phyloP scores from a whole-genome alignment of 2,888 invertebrate species.

The Terebella lapidaria region DNA sequence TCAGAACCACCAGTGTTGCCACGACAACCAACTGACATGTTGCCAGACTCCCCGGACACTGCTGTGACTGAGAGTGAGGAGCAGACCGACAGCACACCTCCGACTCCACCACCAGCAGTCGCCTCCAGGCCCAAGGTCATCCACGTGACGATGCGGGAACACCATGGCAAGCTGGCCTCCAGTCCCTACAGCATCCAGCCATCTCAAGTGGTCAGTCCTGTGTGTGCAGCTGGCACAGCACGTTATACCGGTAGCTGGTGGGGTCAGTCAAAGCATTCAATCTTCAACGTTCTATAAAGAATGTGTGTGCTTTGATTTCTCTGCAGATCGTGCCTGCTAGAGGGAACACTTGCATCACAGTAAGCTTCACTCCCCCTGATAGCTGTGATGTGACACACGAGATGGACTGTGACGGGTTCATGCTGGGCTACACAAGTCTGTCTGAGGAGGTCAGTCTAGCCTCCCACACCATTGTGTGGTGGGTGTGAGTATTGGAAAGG shows the following conservation, averaged over 20 bases:
- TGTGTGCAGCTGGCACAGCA: too few species aligned
- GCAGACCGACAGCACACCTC: background rate
- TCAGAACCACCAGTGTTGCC: too few species aligned
- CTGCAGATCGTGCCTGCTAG: constrained; percentile 42
- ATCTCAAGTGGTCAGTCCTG: constrained; percentile 41
- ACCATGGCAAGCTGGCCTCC: constrained; percentile 30
- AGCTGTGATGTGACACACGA: constrained; percentile 28
- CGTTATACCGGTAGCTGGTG: too few species aligned
- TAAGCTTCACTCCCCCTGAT: constrained; percentile 38
- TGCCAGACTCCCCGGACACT: constrained; percentile 39
- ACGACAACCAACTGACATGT: constrained; percentile 33
- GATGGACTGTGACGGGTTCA: constrained; percentile 35
- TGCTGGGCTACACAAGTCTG: constrained; percentile 43
- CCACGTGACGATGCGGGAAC: constrained; percentile 32
- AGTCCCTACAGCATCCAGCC: constrained; percentile 37
- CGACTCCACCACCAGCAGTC: background rate
- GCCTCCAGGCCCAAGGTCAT: constrained; percentile 28
- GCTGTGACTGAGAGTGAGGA: constrained; percentile 27
- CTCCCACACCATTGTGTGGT: too few species aligned
- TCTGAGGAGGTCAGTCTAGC: constrained; percentile 26
- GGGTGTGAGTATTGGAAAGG: too few species aligned
- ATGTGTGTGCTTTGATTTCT: background rate
- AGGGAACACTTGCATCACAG: constrained; percentile 30
- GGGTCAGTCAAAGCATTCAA: too few species aligned
- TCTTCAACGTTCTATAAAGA: too few species aligned